Percentiles rank a stretch among this genome's conserved stretches.
These are phyloP conservation scores for Drosophila pallidifrons DNA, from an alignment of 1,140 invertebrate genomes.

Conservation along the genomic window DNA sequence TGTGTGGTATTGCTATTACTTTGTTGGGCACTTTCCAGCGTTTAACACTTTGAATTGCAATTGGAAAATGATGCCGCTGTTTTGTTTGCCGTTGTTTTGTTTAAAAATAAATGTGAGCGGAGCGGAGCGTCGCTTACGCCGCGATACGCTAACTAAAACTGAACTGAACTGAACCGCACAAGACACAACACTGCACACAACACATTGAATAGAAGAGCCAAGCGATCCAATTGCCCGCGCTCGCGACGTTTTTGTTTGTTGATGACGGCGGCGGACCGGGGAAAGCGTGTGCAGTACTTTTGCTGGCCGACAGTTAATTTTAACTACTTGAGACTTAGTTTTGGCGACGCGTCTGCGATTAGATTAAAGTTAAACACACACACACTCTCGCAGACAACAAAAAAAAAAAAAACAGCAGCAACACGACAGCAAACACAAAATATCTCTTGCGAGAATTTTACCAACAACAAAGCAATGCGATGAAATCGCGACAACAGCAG, in stretches of 20 bases:
- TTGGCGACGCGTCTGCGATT: conserved; percentile 40
- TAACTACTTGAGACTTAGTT: conserved; percentile 45
- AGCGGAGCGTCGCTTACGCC: conserved; percentile 48
- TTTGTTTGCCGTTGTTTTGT: conserved; percentile 32
- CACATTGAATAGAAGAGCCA: conserved; percentile 19
- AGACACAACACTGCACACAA: conserved; percentile 17
- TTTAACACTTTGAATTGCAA: background rate
- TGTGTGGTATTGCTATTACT: background rate
- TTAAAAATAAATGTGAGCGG: conserved; percentile 57
- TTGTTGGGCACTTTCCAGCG: background rate
- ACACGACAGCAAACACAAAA: conserved; percentile 27
- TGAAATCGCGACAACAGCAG: conserved; percentile 2
- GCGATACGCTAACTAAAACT: conserved; percentile 49
- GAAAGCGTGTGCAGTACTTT: conserved; percentile 1
- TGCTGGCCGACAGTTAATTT: conserved; percentile 29
- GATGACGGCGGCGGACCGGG: conserved; percentile 1
- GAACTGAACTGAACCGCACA: conserved; percentile 45
- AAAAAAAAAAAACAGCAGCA: conserved; percentile 22
- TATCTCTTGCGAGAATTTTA: conserved; percentile 18
- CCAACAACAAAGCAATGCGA: conserved; percentile 40
- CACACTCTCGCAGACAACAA: background rate
- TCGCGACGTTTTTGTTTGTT: background rate
- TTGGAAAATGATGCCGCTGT: background rate
- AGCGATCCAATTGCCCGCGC: conserved; percentile 37
- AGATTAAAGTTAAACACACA: conserved; percentile 37